A percentile compares a stretch with the other conserved stretches of the same genome.
Evolutionary conservation across 2,797 vertebrate species (phyloP).

Genomic region (Cygnus olor): DNA sequence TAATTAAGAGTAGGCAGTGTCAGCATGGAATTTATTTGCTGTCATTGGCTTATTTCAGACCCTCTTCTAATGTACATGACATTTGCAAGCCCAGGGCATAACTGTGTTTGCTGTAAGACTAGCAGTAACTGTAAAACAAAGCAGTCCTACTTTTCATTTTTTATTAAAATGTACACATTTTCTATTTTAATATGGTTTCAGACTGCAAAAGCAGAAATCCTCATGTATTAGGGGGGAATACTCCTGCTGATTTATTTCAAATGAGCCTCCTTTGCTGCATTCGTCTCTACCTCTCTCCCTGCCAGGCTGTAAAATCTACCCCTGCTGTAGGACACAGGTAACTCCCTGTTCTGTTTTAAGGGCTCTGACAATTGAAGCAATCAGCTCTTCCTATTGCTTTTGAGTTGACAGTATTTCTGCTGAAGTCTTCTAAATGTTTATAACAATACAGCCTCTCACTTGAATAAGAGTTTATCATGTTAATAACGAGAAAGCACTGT

Average conservation of each 20-base stretch:
- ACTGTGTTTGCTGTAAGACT: not conserved
- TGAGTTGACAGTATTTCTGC: not conserved
- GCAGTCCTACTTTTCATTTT: not conserved
- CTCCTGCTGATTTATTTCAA: not conserved
- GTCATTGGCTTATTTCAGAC: not conserved
- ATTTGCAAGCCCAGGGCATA: not conserved
- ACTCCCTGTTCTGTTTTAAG: not conserved
- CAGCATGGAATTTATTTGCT: not conserved
- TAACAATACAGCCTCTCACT: not conserved
- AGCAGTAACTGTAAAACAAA: not conserved
- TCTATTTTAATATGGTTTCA: not conserved
- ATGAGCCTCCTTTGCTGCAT: rapidly evolving
- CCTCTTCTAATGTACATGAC: not conserved
- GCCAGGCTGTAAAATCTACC: not conserved
- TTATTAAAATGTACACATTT: not conserved
- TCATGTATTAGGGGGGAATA: not conserved
- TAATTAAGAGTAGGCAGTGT: not conserved
- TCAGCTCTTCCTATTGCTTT: not conserved
- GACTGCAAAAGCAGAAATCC: not conserved
- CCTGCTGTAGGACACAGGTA: not conserved
- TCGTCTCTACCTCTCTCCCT: not conserved
- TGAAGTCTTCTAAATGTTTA: not conserved
- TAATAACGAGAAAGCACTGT: not conserved
- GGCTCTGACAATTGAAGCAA: conserved; percentile 5
- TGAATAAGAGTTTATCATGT: not conserved